phyloP scores from a whole-genome alignment of 2,113 vertebrate genomes.

The Clarias batrachus region DNA sequence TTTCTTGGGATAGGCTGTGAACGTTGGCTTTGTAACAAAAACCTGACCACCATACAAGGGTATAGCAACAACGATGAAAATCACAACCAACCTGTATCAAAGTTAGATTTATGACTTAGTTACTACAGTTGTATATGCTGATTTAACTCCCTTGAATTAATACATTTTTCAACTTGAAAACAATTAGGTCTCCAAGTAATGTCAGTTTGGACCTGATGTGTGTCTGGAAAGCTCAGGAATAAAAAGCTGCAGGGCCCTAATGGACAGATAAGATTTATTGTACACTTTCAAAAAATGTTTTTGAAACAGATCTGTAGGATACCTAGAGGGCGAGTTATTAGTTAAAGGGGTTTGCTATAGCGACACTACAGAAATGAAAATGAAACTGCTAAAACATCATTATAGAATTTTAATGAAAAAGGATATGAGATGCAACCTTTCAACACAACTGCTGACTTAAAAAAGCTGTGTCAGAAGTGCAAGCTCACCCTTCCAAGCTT shows the following conservation, averaged over 20 bases:
- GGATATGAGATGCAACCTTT: background rate
- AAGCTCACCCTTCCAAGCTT: background rate
- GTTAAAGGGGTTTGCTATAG: background rate
- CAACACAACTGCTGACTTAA: background rate
- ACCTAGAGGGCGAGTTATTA: background rate
- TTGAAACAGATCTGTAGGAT: background rate
- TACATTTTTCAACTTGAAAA: background rate
- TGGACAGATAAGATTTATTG: background rate
- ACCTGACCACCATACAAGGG: no score
- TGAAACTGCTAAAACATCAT: background rate
- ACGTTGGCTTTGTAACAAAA: no score
- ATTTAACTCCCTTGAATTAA: background rate
- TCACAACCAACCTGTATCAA: background rate
- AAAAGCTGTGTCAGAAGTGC: background rate
- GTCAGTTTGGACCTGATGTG: background rate
- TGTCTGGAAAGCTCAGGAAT: background rate
- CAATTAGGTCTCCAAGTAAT: background rate
- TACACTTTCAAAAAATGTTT: background rate
- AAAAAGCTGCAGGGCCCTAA: background rate
- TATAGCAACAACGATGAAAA: background rate
- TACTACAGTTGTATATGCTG: background rate
- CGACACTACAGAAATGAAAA: background rate
- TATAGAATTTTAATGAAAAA: background rate
- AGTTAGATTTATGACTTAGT: background rate
- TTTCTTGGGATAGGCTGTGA: no score